phyloP scores from a whole-genome alignment of 2,797 vertebrate genomes.

The Okamejei kenojei region DNA sequence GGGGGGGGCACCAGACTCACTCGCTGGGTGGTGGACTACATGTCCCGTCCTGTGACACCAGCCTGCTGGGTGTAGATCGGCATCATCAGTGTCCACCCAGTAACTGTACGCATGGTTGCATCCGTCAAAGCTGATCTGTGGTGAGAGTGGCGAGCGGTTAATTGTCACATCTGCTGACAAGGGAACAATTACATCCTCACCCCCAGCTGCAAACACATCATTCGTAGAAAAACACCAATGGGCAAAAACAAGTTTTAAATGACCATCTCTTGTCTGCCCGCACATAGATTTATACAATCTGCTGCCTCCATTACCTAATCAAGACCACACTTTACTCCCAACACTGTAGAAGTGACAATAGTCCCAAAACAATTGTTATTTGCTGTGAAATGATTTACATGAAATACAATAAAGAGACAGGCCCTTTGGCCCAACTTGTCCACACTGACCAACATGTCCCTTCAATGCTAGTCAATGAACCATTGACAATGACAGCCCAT shows the following conservation, averaged over 20 bases:
- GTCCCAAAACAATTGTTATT: neutral
- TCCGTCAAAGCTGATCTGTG: conserved; percentile 88
- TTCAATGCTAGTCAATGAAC: too few relatives aligned
- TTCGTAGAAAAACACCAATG: too few relatives aligned
- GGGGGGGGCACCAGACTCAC: conserved; percentile 51
- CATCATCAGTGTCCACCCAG: conserved; percentile 91
- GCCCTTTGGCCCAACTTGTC: too few relatives aligned
- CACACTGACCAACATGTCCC: too few relatives aligned
- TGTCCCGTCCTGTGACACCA: conserved; percentile 91
- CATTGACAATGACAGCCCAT: too few relatives aligned
- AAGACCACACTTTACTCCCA: neutral
- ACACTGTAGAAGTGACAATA: neutral
- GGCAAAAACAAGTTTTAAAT: neutral
- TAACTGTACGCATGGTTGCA: conserved; percentile 92
- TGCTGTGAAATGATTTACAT: neutral
- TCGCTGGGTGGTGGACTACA: conserved; percentile 78
- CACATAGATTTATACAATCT: neutral
- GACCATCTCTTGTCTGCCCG: neutral
- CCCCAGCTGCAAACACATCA: too few relatives aligned
- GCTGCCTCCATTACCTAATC: too few relatives aligned
- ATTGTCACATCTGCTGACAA: too few relatives aligned
- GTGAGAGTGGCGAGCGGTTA: neutral
- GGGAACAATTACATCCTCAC: too few relatives aligned
- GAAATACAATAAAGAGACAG: too few relatives aligned
- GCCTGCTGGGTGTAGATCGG: conserved; percentile 85